These are phyloP conservation scores for Neoarius graeffei DNA, from an alignment of 2,113 vertebrate species.

Conservation along the genomic window DNA sequence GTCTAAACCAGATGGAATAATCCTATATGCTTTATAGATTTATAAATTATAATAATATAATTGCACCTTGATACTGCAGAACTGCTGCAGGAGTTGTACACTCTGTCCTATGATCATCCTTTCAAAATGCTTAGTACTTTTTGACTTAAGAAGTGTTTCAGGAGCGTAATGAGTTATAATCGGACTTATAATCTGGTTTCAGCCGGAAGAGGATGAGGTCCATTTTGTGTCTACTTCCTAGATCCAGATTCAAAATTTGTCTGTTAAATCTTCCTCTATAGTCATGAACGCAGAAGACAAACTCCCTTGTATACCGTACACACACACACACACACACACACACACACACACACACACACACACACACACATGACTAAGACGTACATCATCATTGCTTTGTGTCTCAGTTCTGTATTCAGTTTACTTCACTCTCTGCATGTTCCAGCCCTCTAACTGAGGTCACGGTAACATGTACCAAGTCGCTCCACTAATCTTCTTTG, in stretches of 20 bases:
- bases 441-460: slow-evolving; percentile 64
- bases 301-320: no score
- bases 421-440: slow-evolving; percentile 53
- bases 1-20: not conserved
- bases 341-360: no score
- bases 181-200: not conserved
- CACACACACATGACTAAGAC: not conserved
- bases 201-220: no score
- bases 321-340: no score
- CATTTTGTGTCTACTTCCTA: not conserved
- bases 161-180: not conserved
- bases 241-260: not conserved
- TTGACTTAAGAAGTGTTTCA: not conserved
- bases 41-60: not conserved
- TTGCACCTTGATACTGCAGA: not conserved
- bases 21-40: not conserved
- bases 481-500: slow-evolving; percentile 78
- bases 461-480: slow-evolving; percentile 73
- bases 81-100: not conserved
- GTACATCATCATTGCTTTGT: not conserved
- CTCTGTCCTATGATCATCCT: not conserved
- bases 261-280: not conserved
- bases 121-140: not conserved
- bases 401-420: slow-evolving; percentile 46
- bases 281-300: not conserved